Conservation (phyloP, 2,797 vertebrate genomes). For the Acipenser oxyrinchus region DNA sequence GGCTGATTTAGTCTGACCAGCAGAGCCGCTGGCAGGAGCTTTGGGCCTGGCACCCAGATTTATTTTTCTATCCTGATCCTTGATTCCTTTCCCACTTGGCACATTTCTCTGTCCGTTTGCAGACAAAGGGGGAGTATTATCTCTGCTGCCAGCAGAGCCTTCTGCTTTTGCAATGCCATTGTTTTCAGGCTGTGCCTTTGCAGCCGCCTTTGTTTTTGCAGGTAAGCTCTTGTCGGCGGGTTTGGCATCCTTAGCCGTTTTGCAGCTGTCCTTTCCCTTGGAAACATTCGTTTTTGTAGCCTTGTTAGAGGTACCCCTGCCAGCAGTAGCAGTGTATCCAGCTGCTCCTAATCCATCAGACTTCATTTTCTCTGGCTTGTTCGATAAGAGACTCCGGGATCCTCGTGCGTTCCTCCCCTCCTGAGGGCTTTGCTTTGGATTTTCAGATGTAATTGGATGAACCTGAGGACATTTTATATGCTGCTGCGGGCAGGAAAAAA, state of each 20-base stretch:
- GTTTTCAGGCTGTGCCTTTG: slow-evolving; percentile 57
- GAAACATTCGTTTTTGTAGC: slow-evolving; percentile 59
- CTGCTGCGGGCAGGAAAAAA: slow-evolving; percentile 43
- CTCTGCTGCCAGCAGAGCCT: slow-evolving; percentile 47
- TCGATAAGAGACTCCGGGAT: slow-evolving; percentile 37
- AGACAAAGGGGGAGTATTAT: slow-evolving; percentile 41
- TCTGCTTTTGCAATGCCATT: slow-evolving; percentile 56
- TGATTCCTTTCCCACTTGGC: slow-evolving; percentile 44
- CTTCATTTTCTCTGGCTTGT: slow-evolving; percentile 78
- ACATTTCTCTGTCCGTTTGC: slow-evolving; percentile 56
- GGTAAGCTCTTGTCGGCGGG: slow-evolving; percentile 53
- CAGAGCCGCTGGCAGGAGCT: slow-evolving; percentile 54
- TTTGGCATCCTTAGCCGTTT: slow-evolving; percentile 57
- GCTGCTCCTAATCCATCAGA: slow-evolving; percentile 83
- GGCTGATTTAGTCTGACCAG: slow-evolving; percentile 45
- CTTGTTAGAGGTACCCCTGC: slow-evolving; percentile 59
- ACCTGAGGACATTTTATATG: slow-evolving; percentile 60
- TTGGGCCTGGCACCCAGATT: slow-evolving; percentile 75
- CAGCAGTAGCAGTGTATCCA: slow-evolving; percentile 51
- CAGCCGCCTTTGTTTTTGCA: slow-evolving; percentile 65
- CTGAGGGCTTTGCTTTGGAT: slow-evolving; percentile 49
- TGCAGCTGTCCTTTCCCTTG: slow-evolving; percentile 68
- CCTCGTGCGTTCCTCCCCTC: slow-evolving; percentile 44
- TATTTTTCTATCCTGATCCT: slow-evolving; percentile 66
- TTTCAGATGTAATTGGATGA: slow-evolving; percentile 49